A percentile compares a stretch with the other conserved stretches of the same genome.
Evolutionary conservation across 2,888 invertebrate genomes (phyloP).

Genomic region (Cheilosia scutellata): DNA sequence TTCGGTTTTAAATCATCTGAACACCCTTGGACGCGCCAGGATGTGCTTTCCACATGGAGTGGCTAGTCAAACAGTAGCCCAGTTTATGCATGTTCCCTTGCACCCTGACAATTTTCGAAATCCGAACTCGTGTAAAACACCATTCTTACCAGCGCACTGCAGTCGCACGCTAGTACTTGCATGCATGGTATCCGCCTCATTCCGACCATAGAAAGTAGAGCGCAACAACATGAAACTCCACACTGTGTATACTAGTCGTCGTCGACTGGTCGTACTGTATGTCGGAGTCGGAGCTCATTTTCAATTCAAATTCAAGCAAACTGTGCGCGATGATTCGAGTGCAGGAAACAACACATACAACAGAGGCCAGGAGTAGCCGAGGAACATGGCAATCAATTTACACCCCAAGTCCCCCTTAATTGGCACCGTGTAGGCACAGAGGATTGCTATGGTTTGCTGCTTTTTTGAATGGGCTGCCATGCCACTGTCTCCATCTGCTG

Average conservation of each 20-base stretch:
- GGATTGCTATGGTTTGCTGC: conserved; percentile 62
- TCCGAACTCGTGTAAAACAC: conserved; percentile 75
- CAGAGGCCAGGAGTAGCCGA: conserved; percentile 52
- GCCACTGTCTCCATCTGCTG: conserved; percentile 56
- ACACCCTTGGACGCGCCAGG: conserved; percentile 61
- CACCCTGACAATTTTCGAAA: conserved; percentile 75
- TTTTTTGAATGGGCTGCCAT: conserved; percentile 52
- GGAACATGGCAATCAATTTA: conserved; percentile 76
- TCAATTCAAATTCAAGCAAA: conserved; percentile 72
- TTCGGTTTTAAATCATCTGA: conserved; percentile 63
- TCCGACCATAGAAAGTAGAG: conserved; percentile 70
- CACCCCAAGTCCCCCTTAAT: conserved; percentile 76
- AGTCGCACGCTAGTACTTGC: conserved; percentile 70
- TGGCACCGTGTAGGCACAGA: conserved; percentile 75
- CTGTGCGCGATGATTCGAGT: conserved; percentile 59
- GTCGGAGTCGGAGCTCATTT: conserved; percentile 56
- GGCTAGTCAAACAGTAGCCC: conserved; percentile 76
- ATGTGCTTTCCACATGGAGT: conserved; percentile 64
- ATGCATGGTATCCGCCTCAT: conserved; percentile 56
- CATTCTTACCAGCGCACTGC: conserved; percentile 71
- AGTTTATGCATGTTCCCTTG: conserved; percentile 73
- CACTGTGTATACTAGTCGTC: conserved; percentile 10
- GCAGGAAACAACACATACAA: conserved; percentile 64
- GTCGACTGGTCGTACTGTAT: conserved; percentile 28
- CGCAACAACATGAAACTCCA: conserved; percentile 56